phyloP scores from a whole-genome alignment of 2,113 vertebrate species.

The Hepsetus odoe region DNA sequence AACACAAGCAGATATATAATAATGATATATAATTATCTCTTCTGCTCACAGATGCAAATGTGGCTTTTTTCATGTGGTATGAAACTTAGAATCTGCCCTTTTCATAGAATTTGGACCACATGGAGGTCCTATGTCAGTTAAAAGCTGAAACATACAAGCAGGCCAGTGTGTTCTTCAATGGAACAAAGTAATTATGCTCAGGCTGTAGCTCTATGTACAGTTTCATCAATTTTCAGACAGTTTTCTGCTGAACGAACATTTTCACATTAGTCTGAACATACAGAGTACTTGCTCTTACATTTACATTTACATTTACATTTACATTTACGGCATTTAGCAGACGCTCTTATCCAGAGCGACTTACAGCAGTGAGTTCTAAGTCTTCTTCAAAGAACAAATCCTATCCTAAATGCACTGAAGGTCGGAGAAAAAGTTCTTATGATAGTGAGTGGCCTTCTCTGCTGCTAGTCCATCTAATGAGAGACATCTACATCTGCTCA shows the following conservation, averaged over 20 bases:
- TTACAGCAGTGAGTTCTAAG: no score
- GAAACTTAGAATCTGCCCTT: no score
- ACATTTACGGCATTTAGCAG: no score
- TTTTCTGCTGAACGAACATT: not conserved
- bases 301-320: no score
- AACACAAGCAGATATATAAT: no score
- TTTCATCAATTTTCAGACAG: not conserved
- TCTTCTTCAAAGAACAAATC: no score
- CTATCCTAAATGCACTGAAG: slow-evolving; percentile 2
- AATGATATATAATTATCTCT: no score
- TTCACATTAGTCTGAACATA: not conserved
- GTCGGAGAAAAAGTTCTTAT: not conserved
- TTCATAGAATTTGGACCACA: no score
- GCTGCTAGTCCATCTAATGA: not conserved
- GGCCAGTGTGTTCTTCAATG: not conserved
- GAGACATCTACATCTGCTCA: not conserved
- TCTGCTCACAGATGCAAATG: no score
- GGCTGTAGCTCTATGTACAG: not conserved
- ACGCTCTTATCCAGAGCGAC: no score
- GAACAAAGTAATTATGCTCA: slow-evolving; percentile 9
- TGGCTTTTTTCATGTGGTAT: no score
- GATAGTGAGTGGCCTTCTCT: not conserved
- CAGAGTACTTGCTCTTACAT: not conserved
- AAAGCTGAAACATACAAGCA: slow-evolving; percentile 11
- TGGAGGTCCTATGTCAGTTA: not conserved